A percentile compares a stretch with the other conserved stretches of the same genome.
Evolutionary conservation across 2,113 vertebrate genomes (phyloP).

Genomic region (Ascaphus truei): DNA sequence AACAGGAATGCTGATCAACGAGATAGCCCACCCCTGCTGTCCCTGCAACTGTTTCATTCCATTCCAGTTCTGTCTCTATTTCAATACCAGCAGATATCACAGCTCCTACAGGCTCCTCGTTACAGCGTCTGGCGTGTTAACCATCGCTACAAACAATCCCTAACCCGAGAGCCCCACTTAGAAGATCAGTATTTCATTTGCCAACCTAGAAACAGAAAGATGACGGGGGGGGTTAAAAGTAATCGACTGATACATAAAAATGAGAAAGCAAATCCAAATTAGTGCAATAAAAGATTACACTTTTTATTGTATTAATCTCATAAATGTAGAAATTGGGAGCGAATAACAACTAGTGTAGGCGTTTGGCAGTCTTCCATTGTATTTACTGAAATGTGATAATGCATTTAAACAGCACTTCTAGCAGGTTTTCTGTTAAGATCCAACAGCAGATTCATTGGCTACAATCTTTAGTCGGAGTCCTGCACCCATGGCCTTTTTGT

Average conservation of each 20-base stretch:
- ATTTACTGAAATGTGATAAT: slow-evolving; percentile 60
- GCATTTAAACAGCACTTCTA: slow-evolving; percentile 52
- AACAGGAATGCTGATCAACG: too few species aligned
- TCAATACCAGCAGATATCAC: too few species aligned
- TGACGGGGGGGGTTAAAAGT: slow-evolving; percentile 41
- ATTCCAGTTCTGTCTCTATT: too few species aligned
- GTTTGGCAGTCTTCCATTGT: slow-evolving; percentile 46
- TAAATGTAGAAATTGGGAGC: slow-evolving; percentile 43
- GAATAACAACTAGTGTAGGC: slow-evolving; percentile 35
- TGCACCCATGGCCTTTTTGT: too few species aligned
- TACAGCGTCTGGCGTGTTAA: too few species aligned
- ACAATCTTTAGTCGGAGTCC: slow-evolving; percentile 59
- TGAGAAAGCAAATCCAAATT: slow-evolving; percentile 9
- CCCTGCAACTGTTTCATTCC: too few species aligned
- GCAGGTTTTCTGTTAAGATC: slow-evolving; percentile 47
- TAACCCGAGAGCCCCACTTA: too few species aligned
- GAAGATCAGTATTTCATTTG: too few species aligned
- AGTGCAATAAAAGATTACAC: slow-evolving; percentile 42
- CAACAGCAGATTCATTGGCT: slow-evolving; percentile 56
- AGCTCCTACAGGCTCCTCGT: too few species aligned
- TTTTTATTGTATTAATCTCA: slow-evolving; percentile 47
- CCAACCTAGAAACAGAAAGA: slow-evolving; percentile 48
- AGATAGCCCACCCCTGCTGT: too few species aligned
- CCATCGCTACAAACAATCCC: too few species aligned
- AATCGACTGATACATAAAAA: slow-evolving; percentile 52